Evolutionary conservation across 2,888 invertebrate species (phyloP), one percentile per base, ranked within the genome.

Genomic region (Parochlus steinenii): DNA sequence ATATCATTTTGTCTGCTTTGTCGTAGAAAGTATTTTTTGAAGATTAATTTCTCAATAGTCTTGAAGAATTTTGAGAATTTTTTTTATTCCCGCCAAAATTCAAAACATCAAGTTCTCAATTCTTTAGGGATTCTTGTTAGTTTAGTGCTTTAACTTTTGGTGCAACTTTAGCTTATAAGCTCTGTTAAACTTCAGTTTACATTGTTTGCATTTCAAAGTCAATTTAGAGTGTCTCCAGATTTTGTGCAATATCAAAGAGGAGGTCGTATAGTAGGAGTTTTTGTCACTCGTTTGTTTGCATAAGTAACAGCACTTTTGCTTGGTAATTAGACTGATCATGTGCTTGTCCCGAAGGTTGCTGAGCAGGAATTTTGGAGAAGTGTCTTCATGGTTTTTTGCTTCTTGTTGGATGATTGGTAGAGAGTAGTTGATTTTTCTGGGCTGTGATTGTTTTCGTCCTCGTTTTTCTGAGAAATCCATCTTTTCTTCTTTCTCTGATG

Each of bases 401-500:
- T 30, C 33, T 18, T 25, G 39, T 1, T n/a, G 19, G 1, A 26
- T 15, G 10, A 28, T 29, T 10, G 28, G 17, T 2, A 7, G 22
- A 3, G 18, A 15, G 24, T 25, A 7, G 11, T 27, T 33, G 4
- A 53, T 46, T 39, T 61, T 64, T 39, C 61, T 56, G 5, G 67
- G 66, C 40, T 56, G 58, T 1, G 59, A 56, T 45, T 66, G 66
- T 45, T 67, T 66, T 27, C 66, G 60, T n/a, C 58, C 58, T 32
- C 64, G 56, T 30, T 54, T 54, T 14, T 51, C 49, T 19, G 26
- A 29, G n/a, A n/a, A n/a, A 11, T 20, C 23, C 30, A 6, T 15
- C 28, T 26, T 29, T 41, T 42, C 15, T 39, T 28, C 19, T 31
- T 31, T 42, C 38, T 34, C 31, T 37, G 41, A 29, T 33, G 31